These are phyloP conservation scores for Sphyrna mokarran DNA, from an alignment of 2,113 vertebrate species.

Conservation along the genomic window DNA sequence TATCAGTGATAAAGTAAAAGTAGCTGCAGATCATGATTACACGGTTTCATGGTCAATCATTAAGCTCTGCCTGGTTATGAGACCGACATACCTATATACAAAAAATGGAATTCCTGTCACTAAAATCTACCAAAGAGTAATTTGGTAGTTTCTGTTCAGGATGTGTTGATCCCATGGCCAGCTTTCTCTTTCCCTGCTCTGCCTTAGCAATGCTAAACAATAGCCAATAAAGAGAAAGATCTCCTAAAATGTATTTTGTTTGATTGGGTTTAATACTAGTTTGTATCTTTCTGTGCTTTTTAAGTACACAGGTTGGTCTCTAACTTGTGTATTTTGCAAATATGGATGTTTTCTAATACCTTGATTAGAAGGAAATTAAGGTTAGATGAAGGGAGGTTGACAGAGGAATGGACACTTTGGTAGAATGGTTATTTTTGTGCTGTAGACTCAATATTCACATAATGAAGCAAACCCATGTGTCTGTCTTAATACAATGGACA, in stretches of 20 bases:
- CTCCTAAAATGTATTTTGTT: neutral
- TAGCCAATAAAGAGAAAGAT: neutral
- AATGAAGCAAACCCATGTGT: neutral
- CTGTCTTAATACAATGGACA: neutral
- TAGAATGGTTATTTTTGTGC: neutral
- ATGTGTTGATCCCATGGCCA: neutral
- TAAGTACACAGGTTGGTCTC: neutral
- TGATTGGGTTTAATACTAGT: neutral
- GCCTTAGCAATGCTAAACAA: neutral
- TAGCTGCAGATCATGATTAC: neutral
- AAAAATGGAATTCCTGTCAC: neutral
- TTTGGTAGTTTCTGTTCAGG: neutral
- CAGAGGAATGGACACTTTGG: neutral
- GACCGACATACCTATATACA: neutral
- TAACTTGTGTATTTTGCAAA: neutral
- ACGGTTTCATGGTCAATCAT: neutral
- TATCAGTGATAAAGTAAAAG: neutral
- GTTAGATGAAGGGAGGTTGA: neutral
- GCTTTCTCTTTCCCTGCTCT: neutral
- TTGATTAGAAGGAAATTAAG: neutral
- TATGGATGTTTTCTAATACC: neutral
- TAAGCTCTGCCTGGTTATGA: neutral
- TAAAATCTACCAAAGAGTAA: neutral
- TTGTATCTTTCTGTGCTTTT: neutral
- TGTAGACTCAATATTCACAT: neutral